Percentiles rank a stretch among this genome's conserved stretches.
Conservation (phyloP, 2,888 invertebrate species). For the Rotaria sp. region DNA sequence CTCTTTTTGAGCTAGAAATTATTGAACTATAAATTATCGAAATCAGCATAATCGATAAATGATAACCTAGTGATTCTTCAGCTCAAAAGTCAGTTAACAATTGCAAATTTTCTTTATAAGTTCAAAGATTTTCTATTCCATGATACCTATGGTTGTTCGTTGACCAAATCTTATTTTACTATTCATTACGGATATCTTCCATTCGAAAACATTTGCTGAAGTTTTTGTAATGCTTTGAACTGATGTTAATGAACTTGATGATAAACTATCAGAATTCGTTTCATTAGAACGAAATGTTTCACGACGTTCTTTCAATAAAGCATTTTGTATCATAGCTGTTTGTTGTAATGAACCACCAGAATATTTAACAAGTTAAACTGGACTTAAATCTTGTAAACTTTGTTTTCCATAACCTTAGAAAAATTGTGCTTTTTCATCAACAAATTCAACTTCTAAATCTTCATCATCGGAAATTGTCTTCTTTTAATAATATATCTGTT, state of each 20-base stretch:
- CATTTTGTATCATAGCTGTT: conserved; percentile 99
- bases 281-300: conserved; percentile 53
- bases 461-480: conserved; percentile 68
- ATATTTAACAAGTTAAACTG: conserved; percentile 89
- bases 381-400: conserved; percentile 75
- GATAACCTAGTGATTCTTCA: too few species aligned
- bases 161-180: conserved; percentile 95
- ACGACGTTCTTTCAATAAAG: conserved; percentile 86
- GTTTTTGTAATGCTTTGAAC: conserved; percentile 58
- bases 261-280: conserved; percentile 32
- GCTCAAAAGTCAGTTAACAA: too few species aligned
- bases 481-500: conserved; percentile 77
- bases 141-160: conserved; percentile 82
- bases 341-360: conserved; percentile 97
- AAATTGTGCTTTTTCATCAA: conserved; percentile 96
- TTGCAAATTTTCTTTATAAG: too few species aligned
- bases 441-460: conserved; percentile 92
- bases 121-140: too few species aligned
- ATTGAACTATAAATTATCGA: too few species aligned
- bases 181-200: conserved; percentile 96
- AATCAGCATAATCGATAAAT: too few species aligned
- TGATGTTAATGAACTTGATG: neutral
- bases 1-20: too few species aligned
- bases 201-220: conserved; percentile 77
- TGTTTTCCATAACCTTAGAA: conserved; percentile 74